Evolutionary conservation across 2,888 invertebrate species (phyloP).

Genomic region (Troides aeacus): DNA sequence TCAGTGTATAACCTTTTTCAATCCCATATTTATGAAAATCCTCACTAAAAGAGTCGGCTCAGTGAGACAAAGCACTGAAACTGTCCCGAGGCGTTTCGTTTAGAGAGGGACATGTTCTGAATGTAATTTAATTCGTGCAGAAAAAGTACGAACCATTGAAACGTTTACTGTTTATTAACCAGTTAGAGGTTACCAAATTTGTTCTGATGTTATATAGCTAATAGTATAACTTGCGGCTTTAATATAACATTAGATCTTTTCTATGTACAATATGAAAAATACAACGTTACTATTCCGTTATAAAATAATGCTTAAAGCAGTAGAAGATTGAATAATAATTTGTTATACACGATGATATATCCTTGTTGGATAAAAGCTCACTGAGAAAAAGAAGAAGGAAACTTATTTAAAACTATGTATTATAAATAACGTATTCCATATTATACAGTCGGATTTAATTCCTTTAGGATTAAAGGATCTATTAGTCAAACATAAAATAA

Average conservation of each 20-base stretch:
- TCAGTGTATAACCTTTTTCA: constrained; percentile 16
- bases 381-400: too few species aligned
- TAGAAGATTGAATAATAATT: too few species aligned
- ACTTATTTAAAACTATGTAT: too few species aligned
- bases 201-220: not conserved
- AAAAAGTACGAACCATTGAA: not conserved
- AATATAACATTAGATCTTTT: not conserved
- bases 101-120: constrained; percentile 26
- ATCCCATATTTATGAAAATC: constrained; percentile 26
- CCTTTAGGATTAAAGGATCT: too few species aligned
- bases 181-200: not conserved
- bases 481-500: too few species aligned
- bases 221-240: not conserved
- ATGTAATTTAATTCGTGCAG: constrained; percentile 22
- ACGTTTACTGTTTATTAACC: not conserved
- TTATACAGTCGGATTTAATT: too few species aligned
- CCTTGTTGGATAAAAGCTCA: too few species aligned
- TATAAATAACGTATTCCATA: too few species aligned
- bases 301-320: too few species aligned
- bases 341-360: too few species aligned
- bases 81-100: constrained; percentile 27
- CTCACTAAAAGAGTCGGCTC: constrained; percentile 19
- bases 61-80: constrained; percentile 25
- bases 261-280: too few species aligned
- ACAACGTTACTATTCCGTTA: too few species aligned